These are phyloP conservation scores for Xiphydria camelus DNA, from an alignment of 2,888 invertebrate species.

Conservation along the genomic window DNA sequence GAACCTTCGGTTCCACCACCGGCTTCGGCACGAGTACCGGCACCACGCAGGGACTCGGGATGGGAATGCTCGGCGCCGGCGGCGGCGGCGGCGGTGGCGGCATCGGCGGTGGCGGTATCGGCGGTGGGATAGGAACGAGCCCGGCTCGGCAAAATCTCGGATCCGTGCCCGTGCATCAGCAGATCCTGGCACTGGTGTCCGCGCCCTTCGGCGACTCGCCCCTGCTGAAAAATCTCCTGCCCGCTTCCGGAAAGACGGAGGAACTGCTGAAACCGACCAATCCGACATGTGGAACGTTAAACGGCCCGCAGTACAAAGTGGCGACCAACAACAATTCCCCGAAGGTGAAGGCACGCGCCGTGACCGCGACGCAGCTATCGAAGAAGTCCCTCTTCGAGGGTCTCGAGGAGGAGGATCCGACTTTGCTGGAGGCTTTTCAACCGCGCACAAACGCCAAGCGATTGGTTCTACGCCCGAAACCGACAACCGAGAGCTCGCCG, in stretches of 20 bases:
- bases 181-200: slow-evolving; percentile 74
- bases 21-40: slow-evolving; percentile 47
- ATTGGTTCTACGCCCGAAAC: slow-evolving; percentile 69
- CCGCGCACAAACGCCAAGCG: slow-evolving; percentile 71
- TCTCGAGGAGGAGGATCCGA: slow-evolving; percentile 76
- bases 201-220: slow-evolving; percentile 88
- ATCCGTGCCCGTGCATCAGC: slow-evolving; percentile 66
- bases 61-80: slow-evolving; percentile 42
- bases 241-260: slow-evolving; percentile 63
- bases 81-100: slow-evolving; percentile 28
- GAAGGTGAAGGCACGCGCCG: slow-evolving; percentile 63
- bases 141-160: slow-evolving; percentile 48
- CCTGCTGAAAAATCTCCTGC: slow-evolving; percentile 73
- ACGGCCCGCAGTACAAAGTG: slow-evolving; percentile 64
- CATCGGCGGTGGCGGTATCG: slow-evolving; percentile 4
- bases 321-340: slow-evolving; percentile 62
- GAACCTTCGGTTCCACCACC: slow-evolving; percentile 55
- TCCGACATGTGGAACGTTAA: slow-evolving; percentile 71
- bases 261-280: slow-evolving; percentile 73
- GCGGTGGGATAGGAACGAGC: slow-evolving; percentile 40
- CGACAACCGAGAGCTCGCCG: slow-evolving; percentile 8
- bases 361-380: slow-evolving; percentile 47
- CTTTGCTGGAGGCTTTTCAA: slow-evolving; percentile 63
- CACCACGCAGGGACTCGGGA: slow-evolving; percentile 37
- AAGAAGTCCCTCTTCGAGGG: slow-evolving; percentile 84